A percentile compares a stretch with the other conserved stretches of the same genome.
Conservation (phyloP, 2,888 invertebrate species). For the Stegophylla sp. region DNA sequence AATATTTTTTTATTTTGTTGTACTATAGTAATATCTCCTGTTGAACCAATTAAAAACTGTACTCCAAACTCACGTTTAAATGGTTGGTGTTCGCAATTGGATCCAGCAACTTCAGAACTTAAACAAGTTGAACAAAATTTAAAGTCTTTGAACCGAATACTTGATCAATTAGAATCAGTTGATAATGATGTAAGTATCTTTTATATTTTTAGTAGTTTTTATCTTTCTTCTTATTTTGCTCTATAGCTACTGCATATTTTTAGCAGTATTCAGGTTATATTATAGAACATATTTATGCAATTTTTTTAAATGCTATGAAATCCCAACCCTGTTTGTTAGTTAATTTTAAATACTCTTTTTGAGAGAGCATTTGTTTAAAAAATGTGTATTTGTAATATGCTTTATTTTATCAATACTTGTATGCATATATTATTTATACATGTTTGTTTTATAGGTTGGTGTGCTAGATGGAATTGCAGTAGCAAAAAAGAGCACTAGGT, state of each 20-base stretch:
- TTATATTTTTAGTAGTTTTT: background rate
- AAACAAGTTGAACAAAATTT: slow-evolving; percentile 75
- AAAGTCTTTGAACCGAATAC: slow-evolving; percentile 72
- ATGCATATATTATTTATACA: background rate
- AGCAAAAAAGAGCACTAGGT: slow-evolving; percentile 75
- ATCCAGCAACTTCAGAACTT: slow-evolving; percentile 72
- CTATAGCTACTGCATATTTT: no score
- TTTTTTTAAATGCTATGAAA: no score
- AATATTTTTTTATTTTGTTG: background rate
- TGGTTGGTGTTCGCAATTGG: slow-evolving; percentile 72
- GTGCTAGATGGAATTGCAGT: slow-evolving; percentile 70
- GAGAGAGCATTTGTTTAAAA: no score
- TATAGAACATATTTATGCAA: no score
- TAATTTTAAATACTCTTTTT: background rate
- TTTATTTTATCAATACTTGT: background rate
- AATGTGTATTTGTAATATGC: no score
- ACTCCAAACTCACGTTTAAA: slow-evolving; percentile 66
- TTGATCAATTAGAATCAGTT: slow-evolving; percentile 68
- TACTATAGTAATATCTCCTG: slow-evolving; percentile 49
- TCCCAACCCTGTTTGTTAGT: slow-evolving; percentile 18
- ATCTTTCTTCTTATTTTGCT: no score
- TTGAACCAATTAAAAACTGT: slow-evolving; percentile 62
- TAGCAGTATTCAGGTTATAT: no score
- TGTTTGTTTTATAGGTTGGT: slow-evolving; percentile 49
- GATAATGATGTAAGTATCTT: slow-evolving; percentile 66